Evolutionary conservation across 2,888 invertebrate genomes (phyloP), one percentile per base, ranked within the genome.

Genomic region (Euspilapteryx auroguttella): DNA sequence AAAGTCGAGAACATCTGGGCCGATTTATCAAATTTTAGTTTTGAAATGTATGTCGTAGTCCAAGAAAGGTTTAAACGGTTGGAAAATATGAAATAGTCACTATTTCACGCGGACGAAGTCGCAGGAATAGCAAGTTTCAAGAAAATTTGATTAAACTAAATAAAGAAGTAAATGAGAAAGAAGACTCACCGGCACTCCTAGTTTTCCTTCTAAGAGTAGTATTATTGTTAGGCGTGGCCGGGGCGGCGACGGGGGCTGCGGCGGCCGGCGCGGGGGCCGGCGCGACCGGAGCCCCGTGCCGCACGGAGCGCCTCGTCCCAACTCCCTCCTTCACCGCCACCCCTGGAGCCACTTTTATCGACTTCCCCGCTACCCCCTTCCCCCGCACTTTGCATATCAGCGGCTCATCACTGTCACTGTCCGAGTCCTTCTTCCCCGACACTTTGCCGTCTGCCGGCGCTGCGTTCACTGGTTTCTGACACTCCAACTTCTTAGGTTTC

Each of bases 371-470:
- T 5, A 5, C 17, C 5, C 17, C 17, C 39, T 64, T 71, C 31
- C 65, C 71, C 28, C 87, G 71, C 58, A 86, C 81, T 66, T 88
- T 80, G 41, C 85, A 82, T 37, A 87, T 86, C 33, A 89, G 68
- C 31, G 89, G 89, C 61, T 90, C 89, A 54, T 90, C 90, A 37
- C 85, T 85, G 48, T 90, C 90, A 28, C 89, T 89, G 45, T 82
- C 82, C 22, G 83, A 83, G 42, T 88, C 88, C 48, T 83, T 82
- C 42, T 78, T 68, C 49, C 45, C 55, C n/a, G n/a, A n/a, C 44
- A 66, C 49, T 61, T 75, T 73, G 48, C 51, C 66, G 44, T 55
- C 48, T 8, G 44, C 43, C 51, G 43, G 78, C 61, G 44, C 78
- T 50, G 44, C 78, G 65, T 73, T 78, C 64, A 49, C 76, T 63